phyloP scores from a whole-genome alignment of 2,888 invertebrate species.

The Rapana venosa region DNA sequence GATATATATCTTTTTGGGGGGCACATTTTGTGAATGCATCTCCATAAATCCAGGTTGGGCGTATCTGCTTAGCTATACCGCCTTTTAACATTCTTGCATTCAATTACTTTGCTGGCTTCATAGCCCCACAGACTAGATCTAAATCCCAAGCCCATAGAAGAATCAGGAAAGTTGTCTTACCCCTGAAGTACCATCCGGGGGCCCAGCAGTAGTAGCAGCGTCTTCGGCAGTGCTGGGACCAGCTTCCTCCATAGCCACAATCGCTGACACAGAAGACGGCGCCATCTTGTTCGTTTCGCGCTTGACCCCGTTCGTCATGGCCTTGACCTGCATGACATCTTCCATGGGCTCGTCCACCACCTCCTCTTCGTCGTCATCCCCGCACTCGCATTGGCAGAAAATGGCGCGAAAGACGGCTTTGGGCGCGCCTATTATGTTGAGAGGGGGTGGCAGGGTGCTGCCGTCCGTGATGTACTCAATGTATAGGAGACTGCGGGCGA shows the following conservation, averaged over 20 bases:
- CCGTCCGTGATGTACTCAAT: conserved; percentile 80
- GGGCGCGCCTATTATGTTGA: conserved; percentile 73
- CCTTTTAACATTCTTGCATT: too few species aligned
- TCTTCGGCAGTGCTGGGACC: background rate
- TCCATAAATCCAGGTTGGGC: too few species aligned
- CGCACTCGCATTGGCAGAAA: conserved; percentile 56
- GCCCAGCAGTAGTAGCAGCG: background rate
- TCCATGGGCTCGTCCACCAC: conserved; percentile 35
- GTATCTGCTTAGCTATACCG: too few species aligned
- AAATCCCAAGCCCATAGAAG: too few species aligned
- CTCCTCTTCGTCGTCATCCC: conserved; percentile 39
- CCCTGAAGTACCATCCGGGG: background rate
- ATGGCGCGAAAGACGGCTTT: conserved; percentile 52
- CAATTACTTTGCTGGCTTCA: too few species aligned
- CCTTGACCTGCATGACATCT: background rate
- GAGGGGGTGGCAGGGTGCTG: conserved; percentile 80
- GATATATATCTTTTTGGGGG: too few species aligned
- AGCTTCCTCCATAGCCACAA: background rate
- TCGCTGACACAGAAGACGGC: background rate
- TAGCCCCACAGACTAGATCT: too few species aligned
- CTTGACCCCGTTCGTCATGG: conserved; percentile 26
- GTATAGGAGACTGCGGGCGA: conserved; percentile 74
- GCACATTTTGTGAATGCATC: too few species aligned
- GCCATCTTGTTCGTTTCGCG: background rate
- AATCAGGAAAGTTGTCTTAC: background rate